Percentiles rank a stretch among this genome's conserved stretches.
Conservation (phyloP, 2,797 vertebrate species). For the Microctenopoma steveboyesi region DNA sequence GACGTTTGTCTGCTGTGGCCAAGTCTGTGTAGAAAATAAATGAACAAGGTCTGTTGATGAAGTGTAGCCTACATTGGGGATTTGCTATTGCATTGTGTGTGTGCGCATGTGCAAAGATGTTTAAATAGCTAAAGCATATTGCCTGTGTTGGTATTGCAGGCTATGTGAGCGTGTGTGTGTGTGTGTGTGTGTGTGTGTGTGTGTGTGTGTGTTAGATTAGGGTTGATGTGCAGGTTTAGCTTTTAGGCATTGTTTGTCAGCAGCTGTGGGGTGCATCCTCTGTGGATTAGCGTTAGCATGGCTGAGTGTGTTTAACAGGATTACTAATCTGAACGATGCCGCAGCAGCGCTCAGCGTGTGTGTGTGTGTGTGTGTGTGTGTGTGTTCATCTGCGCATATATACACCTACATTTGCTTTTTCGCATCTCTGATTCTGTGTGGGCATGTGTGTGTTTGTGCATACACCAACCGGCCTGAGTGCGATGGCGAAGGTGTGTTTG, state of each 20-base stretch:
- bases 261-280: constrained; percentile 53
- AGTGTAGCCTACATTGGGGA: too few species aligned
- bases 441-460: neutral
- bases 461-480: neutral
- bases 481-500: neutral
- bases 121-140: neutral
- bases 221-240: constrained; percentile 32
- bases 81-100: neutral
- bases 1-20: too few species aligned
- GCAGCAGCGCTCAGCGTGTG: constrained; percentile 5
- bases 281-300: constrained; percentile 68
- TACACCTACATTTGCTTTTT: constrained; percentile 2
- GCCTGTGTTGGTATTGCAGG: neutral
- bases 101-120: neutral
- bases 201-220: neutral
- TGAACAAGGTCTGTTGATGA: neutral
- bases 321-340: constrained; percentile 68
- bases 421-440: constrained; percentile 9
- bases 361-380: constrained; percentile 13
- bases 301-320: constrained; percentile 72
- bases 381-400: neutral
- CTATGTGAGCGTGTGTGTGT: neutral
- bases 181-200: neutral
- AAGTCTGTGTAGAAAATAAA: neutral
- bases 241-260: constrained; percentile 50